phyloP scores from a whole-genome alignment of 2,113 vertebrate genomes.

The Mustela nigripes region DNA sequence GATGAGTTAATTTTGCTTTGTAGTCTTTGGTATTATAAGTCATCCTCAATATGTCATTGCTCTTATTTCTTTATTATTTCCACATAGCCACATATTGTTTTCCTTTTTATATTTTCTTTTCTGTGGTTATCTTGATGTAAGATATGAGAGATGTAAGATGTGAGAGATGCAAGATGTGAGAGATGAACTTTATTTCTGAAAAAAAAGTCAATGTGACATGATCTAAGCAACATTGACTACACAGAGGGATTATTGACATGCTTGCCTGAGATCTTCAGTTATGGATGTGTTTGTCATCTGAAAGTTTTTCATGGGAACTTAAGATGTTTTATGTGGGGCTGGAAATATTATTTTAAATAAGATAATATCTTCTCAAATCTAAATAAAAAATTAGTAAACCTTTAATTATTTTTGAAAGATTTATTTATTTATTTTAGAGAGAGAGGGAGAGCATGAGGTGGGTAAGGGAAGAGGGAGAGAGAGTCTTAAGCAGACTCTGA shows the following conservation, averaged over 20 bases:
- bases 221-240: background rate
- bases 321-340: background rate
- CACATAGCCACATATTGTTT: background rate
- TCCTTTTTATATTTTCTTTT: background rate
- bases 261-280: background rate
- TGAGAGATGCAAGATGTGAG: background rate
- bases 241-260: background rate
- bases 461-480: background rate
- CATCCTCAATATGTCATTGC: background rate
- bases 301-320: background rate
- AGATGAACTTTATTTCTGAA: background rate
- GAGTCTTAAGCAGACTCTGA: background rate
- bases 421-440: background rate
- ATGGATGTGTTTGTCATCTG: background rate
- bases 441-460: background rate
- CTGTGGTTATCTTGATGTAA: background rate
- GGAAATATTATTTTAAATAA: conserved; percentile 25
- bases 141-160: background rate
- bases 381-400: background rate
- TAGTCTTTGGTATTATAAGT: background rate
- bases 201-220: background rate
- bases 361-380: background rate
- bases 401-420: background rate
- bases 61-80: background rate
- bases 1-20: conserved; percentile 20